These are phyloP conservation scores for Hyalella azteca DNA, from an alignment of 2,888 invertebrate genomes.

Conservation along the genomic window DNA sequence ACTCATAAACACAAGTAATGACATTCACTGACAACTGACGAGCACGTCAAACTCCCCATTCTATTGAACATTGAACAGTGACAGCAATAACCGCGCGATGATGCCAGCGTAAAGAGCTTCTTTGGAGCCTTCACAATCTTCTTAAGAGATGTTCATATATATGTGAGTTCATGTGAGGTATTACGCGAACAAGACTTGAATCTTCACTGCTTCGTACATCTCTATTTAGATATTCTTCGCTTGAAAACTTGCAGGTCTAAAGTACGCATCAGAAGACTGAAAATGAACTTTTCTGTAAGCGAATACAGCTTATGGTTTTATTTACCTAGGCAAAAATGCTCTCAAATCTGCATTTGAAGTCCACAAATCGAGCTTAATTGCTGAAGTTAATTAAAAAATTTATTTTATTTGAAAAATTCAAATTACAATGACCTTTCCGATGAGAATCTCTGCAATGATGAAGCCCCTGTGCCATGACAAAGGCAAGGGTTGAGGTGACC, in stretches of 20 bases:
- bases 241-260: not conserved
- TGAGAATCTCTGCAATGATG: slow-evolving; percentile 34
- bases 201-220: not conserved
- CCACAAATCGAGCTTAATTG: slow-evolving; percentile 27
- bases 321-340: too few relatives aligned
- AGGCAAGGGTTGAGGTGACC: not conserved
- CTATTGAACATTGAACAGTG: not conserved
- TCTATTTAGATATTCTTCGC: not conserved
- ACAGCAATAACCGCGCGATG: not conserved
- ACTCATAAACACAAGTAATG: slow-evolving; percentile 5
- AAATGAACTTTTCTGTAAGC: too few relatives aligned
- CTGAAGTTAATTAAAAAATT: not conserved
- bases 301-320: too few relatives aligned
- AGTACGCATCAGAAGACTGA: not conserved
- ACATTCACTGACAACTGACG: slow-evolving; percentile 1
- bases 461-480: not conserved
- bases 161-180: not conserved
- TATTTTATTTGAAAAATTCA: slow-evolving; percentile 1
- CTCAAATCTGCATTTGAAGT: not conserved
- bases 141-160: not conserved
- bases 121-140: not conserved
- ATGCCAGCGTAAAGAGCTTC: not conserved
- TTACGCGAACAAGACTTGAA: not conserved
- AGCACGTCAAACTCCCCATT: not conserved
- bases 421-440: slow-evolving; percentile 15